phyloP scores from a whole-genome alignment of 2,888 invertebrate genomes.

The Acleris cristana region DNA sequence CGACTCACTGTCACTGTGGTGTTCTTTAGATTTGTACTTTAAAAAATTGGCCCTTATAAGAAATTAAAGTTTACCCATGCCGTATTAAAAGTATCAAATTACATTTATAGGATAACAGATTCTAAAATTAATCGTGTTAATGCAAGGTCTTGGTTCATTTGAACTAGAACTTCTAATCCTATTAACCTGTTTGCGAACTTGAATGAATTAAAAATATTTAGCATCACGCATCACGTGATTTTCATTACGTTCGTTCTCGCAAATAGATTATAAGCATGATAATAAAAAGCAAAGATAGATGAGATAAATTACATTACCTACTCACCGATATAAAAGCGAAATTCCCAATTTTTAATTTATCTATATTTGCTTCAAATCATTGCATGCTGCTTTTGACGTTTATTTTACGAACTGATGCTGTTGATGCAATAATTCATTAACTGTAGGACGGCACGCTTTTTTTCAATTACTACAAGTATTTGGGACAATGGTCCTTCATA shows the following conservation, averaged over 20 bases:
- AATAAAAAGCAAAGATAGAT: slow-evolving; percentile 25
- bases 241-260: slow-evolving; percentile 17
- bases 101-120: too few relatives aligned
- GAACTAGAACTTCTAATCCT: too few relatives aligned
- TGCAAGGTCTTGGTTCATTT: too few relatives aligned
- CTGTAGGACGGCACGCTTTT: slow-evolving; percentile 18
- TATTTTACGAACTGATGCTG: slow-evolving; percentile 30
- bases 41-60: too few relatives aligned
- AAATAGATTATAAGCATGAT: slow-evolving; percentile 7
- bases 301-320: neutral
- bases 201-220: neutral
- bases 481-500: slow-evolving; percentile 55
- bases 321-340: neutral
- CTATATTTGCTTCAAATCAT: slow-evolving; percentile 39
- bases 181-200: neutral
- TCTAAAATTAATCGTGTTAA: too few relatives aligned
- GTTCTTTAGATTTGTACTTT: too few relatives aligned
- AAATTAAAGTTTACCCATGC: too few relatives aligned
- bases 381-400: slow-evolving; percentile 48
- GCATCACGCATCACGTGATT: slow-evolving; percentile 6
- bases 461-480: slow-evolving; percentile 43
- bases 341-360: slow-evolving; percentile 18
- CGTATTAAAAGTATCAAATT: too few relatives aligned
- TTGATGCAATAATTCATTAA: neutral
- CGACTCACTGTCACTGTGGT: too few relatives aligned